Base-by-base conservation (phyloP, 1,140 invertebrate genomes). In the Zophobas morio region DNA sequence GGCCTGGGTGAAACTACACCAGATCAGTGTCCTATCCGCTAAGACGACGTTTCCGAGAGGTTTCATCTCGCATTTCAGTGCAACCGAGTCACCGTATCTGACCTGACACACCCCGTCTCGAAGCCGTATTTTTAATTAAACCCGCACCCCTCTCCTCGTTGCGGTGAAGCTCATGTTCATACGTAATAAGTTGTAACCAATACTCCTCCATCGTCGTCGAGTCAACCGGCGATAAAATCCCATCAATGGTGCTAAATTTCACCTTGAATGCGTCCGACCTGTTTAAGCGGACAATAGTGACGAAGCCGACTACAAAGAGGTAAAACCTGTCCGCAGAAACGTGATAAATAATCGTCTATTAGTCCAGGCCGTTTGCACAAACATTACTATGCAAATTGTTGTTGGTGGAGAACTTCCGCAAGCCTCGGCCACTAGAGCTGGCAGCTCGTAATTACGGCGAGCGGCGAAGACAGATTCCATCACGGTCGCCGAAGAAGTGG, bases 51-150 rank as follows among this genome's bases (percentile, higher is more conserved):
- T 71, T 53, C 70, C 51, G 51, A 51, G 51, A 72, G 70, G 70
- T 51, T 72, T 72, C 70, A 49, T 72, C 51, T 72, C 46, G 51
- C 70, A 40, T 72, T 72, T 51, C 70, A 51, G 4, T 36, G 6
- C 33, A 36, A 56, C 42, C 3, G 35, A 63, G 66, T 60, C 56
- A 60, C 56, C 56, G 39, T 53, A 72, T 72, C 33, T 72, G 51
- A 72, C 51, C 36, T 8, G 51, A 51, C 46, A 72, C 70, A 72
- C 70, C 70, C 51, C 33, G 60, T 51, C 36, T 72, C 32, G 70
- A 72, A 72, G 70, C 70, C 70, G n/a, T 72, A 72, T 49, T 72
- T 72, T 72, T 72, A 72, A 72, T 72, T 72, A 72, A 72, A 51
- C 46, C 32, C 46, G 56, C 37, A 60, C 36, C 60, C 8, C 20